Conservation (phyloP, 2,113 vertebrate genomes). For the Panthera tigris region DNA sequence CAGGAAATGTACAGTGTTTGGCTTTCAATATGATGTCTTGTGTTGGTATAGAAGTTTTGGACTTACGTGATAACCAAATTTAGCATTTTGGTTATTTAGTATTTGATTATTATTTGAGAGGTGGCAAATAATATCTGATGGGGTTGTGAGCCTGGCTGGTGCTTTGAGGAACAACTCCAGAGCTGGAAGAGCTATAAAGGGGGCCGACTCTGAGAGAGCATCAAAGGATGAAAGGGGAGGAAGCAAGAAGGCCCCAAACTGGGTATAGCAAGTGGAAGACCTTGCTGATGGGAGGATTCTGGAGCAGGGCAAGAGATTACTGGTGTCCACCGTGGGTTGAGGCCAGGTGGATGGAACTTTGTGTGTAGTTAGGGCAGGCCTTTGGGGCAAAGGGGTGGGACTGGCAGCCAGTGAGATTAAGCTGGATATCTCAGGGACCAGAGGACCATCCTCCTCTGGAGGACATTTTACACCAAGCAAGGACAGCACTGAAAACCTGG, state of each 20-base stretch:
- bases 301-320: rapidly evolving
- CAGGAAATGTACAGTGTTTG: background rate
- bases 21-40: background rate
- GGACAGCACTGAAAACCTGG: background rate
- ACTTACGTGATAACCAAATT: background rate
- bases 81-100: background rate
- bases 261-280: background rate
- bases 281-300: background rate
- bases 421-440: background rate
- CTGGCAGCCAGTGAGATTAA: rapidly evolving
- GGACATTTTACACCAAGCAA: background rate
- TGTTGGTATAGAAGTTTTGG: background rate
- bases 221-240: background rate
- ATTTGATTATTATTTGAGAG: background rate
- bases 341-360: background rate
- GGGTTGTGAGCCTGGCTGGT: background rate
- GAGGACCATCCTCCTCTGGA: background rate
- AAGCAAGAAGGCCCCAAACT: background rate
- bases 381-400: background rate
- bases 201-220: rapidly evolving
- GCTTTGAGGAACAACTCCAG: background rate
- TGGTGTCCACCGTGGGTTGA: background rate
- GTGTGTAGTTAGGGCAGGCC: rapidly evolving
- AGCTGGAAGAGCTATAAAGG: background rate
- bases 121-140: background rate